Evolutionary conservation across 2,888 invertebrate species (phyloP), one percentile per base, ranked within the genome.

Genomic region (Cremastobaeus sp.): DNA sequence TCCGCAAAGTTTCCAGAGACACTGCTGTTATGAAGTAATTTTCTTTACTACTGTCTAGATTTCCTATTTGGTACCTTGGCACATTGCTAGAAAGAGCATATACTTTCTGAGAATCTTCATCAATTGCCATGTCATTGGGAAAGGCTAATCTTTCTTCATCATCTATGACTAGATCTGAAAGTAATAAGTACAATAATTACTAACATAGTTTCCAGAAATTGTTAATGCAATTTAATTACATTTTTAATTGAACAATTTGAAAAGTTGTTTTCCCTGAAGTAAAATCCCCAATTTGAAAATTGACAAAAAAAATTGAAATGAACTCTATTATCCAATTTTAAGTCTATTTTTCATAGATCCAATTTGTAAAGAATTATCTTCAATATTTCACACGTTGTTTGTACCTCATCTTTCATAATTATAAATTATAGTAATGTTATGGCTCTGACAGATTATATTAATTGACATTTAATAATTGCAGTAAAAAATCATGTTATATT

Each of bases 101-200:
- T 9, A 88, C 71, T 62, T 81, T 84, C 9, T 78, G 76, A 1
- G 68, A 47, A 3, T 59, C 39, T 3, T 76, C 62, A 34, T 85
- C 83, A 37, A 86, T 79, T 4, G 78, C 83, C 66, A 95, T 83
- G 81, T 95, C 95, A 81, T 95, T 95, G 5, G 94, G 93, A 84
- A 95, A 95, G 55, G 94, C 90, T 70, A 93, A 88, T 4, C 91
- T 90, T 30, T 89, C 89, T n/a, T 92, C 89, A 82, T 95, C 93
- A 50, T 90, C 91, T 66, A 92, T 91, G 5, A 94, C 90, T 0
- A 94, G 88, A 0, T 91, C 93, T 82, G 62, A 35, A 48, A 71
- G 39, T 41, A 11, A 17, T 8, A 43, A 43, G 17, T 30, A 39
- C 5, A 20, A 47, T 47, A 15, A 34, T n/a, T 20, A 34, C 34